Conservation (phyloP, 2,888 invertebrate species). For the Peribatodes rhomboidaria region DNA sequence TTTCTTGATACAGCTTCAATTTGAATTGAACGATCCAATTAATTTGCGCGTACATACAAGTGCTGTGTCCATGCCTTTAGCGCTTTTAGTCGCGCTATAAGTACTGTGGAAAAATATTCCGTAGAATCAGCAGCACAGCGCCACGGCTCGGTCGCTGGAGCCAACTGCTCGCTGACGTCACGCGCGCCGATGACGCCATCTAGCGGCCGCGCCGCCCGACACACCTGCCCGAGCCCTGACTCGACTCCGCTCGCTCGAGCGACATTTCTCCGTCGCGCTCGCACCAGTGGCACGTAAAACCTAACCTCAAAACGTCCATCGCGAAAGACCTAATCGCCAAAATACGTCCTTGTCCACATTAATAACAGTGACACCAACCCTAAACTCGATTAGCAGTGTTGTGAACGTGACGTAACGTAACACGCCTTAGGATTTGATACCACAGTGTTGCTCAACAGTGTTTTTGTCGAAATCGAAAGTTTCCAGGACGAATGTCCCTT, state of each 20-base stretch:
- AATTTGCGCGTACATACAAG: constrained; percentile 31
- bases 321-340: constrained; percentile 72
- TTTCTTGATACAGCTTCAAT: neutral
- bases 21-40: neutral
- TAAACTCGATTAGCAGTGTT: constrained; percentile 63
- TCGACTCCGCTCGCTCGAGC: constrained; percentile 59
- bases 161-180: constrained; percentile 72
- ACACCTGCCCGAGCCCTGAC: constrained; percentile 74
- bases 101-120: constrained; percentile 80
- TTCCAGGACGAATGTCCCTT: constrained; percentile 79
- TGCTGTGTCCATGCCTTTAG: constrained; percentile 70
- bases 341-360: constrained; percentile 70
- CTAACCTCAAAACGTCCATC: constrained; percentile 82
- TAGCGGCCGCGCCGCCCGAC: constrained; percentile 61
- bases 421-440: constrained; percentile 56
- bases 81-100: constrained; percentile 71
- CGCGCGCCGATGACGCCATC: constrained; percentile 74
- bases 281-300: constrained; percentile 82
- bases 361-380: constrained; percentile 69
- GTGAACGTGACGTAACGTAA: constrained; percentile 63
- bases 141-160: constrained; percentile 81
- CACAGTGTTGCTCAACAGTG: constrained; percentile 72
- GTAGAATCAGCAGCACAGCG: constrained; percentile 83
- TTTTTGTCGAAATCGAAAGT: constrained; percentile 79
- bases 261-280: constrained; percentile 82